phyloP scores from a whole-genome alignment of 1,140 invertebrate species.

The Drosophila subpulchrella region DNA sequence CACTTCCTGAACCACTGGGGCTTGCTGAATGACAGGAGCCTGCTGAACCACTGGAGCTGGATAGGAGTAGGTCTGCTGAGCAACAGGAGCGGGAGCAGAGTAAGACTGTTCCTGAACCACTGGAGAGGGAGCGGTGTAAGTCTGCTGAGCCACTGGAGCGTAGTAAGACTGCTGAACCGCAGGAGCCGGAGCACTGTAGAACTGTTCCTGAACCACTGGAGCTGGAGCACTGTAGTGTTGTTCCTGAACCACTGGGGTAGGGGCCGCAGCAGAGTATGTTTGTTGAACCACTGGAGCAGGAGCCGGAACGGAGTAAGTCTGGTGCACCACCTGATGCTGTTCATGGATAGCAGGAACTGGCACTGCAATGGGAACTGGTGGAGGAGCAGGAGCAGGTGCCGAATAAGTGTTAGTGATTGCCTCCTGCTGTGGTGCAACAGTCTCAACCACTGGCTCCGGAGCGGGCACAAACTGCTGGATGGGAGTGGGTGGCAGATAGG shows the following conservation, averaged over 20 bases:
- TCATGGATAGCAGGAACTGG: conserved; percentile 4
- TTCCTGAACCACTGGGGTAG: conserved; percentile 42
- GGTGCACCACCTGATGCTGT: conserved; percentile 12
- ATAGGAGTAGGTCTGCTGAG: conserved; percentile 9
- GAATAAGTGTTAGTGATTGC: conserved; percentile 9
- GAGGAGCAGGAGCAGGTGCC: conserved; percentile 10
- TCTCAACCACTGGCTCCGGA: conserved; percentile 23
- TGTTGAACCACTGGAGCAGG: conserved; percentile 6
- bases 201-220: conserved; percentile 37
- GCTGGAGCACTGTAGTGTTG: conserved; percentile 26
- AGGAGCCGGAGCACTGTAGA: conserved; percentile 17
- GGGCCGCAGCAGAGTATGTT: conserved; percentile 28
- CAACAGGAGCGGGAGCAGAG: conserved; percentile 37
- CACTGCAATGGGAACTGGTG: not conserved
- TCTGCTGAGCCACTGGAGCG: conserved; percentile 34
- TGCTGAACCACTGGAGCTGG: conserved; percentile 26
- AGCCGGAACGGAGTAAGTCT: not conserved
- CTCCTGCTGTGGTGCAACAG: conserved; percentile 23
- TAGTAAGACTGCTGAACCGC: not conserved
- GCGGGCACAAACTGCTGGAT: conserved; percentile 51
- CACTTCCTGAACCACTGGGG: no score
- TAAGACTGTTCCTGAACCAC: no score
- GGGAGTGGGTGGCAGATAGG: conserved; percentile 52
- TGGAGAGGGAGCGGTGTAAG: conserved; percentile 24
- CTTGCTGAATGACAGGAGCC: not conserved